Evolutionary conservation across 2,113 vertebrate species (phyloP).

Genomic region (Ageneiosus marmoratus): DNA sequence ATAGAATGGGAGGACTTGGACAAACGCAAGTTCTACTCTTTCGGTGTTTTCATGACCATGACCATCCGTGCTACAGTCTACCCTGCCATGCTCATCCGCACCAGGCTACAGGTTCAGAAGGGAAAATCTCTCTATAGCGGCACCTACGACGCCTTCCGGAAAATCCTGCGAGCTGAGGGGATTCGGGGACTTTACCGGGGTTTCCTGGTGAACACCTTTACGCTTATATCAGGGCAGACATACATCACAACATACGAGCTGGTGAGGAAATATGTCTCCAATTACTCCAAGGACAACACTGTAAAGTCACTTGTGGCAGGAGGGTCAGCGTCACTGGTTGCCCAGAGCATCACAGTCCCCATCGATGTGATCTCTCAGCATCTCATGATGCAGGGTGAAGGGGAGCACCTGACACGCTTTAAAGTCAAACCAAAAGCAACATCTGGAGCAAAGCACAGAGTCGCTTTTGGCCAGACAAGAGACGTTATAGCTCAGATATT

Average conservation of each 20-base stretch:
- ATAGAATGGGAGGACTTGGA: constrained; percentile 98
- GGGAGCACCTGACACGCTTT: constrained; percentile 85
- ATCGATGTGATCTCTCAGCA: constrained; percentile 95
- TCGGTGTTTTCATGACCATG: constrained; percentile 95
- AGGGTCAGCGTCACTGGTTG: constrained; percentile 89
- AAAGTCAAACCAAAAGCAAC: constrained; percentile 67
- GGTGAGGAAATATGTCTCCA: constrained; percentile 84
- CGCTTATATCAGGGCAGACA: constrained; percentile 91
- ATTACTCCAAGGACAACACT: constrained; percentile 85
- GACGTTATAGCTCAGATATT: constrained; percentile 91
- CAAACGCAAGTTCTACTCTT: constrained; percentile 94
- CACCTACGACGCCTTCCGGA: constrained; percentile 88
- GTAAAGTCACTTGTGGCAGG: constrained; percentile 92
- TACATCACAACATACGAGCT: constrained; percentile 96
- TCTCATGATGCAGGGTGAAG: constrained; percentile 94
- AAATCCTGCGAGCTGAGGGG: constrained; percentile 87
- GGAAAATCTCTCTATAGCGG: constrained; percentile 89
- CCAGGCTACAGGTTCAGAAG: constrained; percentile 90
- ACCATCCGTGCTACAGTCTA: constrained; percentile 91
- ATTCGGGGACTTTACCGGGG: constrained; percentile 86
- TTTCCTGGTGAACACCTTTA: constrained; percentile 94
- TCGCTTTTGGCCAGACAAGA: constrained; percentile 85
- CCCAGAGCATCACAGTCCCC: constrained; percentile 96
- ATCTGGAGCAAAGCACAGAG: constrained; percentile 56
- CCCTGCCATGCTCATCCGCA: constrained; percentile 92